phyloP scores from a whole-genome alignment of 2,113 vertebrate species.

The Thamnaconus septentrionalis region DNA sequence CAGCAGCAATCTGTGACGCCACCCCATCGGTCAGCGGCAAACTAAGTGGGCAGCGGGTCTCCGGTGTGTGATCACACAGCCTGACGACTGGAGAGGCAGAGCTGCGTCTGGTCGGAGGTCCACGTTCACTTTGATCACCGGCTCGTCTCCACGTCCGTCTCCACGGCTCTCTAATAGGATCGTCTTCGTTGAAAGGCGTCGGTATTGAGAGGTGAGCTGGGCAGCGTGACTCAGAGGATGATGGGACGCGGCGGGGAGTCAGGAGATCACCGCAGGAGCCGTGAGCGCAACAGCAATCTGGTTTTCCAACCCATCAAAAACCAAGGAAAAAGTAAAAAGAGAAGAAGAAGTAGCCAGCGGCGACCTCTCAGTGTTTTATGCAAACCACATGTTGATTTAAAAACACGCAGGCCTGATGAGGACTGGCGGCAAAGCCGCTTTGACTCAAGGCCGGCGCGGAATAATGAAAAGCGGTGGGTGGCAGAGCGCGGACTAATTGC shows the following conservation, averaged over 20 bases:
- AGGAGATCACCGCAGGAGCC: background rate
- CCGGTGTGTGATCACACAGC: too few species aligned
- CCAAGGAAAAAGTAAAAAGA: too few species aligned
- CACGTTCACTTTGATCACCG: too few species aligned
- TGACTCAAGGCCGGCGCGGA: slow-evolving; percentile 12
- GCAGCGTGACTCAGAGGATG: slow-evolving; percentile 19
- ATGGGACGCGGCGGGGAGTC: background rate
- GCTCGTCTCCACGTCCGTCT: too few species aligned
- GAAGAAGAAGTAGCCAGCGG: background rate
- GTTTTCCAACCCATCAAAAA: slow-evolving; percentile 3
- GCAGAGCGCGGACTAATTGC: slow-evolving; percentile 11
- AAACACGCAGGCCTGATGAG: slow-evolving; percentile 1
- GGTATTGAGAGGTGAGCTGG: too few species aligned
- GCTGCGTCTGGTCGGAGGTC: too few species aligned
- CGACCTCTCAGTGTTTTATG: background rate
- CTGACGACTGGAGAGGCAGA: too few species aligned
- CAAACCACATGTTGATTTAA: slow-evolving; percentile 41
- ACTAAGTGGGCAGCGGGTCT: too few species aligned
- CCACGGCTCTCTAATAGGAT: too few species aligned
- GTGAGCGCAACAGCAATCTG: slow-evolving; percentile 9
- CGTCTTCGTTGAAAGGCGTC: too few species aligned
- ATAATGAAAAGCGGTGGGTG: slow-evolving; percentile 7
- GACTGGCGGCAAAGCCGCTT: slow-evolving; percentile 6
- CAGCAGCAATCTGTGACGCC: too few species aligned
- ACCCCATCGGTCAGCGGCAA: too few species aligned